Percentiles rank a stretch among this genome's conserved stretches.
Evolutionary conservation across 2,113 vertebrate species (phyloP).

Genomic region (Pomatorhinus ruficollis): DNA sequence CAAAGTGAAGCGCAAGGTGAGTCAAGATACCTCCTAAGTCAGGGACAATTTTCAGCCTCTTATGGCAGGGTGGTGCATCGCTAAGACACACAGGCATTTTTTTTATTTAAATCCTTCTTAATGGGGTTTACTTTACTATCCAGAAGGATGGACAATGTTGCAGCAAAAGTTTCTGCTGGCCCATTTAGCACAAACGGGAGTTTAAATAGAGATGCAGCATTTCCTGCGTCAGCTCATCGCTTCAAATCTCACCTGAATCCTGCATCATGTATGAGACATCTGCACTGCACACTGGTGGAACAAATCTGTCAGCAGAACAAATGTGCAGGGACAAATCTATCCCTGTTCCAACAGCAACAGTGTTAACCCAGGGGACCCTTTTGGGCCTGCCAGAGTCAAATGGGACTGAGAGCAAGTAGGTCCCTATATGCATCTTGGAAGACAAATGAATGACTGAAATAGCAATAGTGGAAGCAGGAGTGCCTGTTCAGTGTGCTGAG

Average conservation of each 20-base stretch:
- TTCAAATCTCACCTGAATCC: slow-evolving; percentile 51
- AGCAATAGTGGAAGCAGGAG: background rate
- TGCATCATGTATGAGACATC: slow-evolving; percentile 63
- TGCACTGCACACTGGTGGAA: slow-evolving; percentile 30
- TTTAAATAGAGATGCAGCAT: background rate
- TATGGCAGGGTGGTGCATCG: background rate
- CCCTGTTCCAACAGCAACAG: slow-evolving; percentile 19
- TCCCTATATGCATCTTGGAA: background rate
- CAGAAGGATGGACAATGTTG: background rate
- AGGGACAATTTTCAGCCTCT: background rate
- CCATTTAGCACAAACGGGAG: background rate
- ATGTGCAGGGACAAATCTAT: slow-evolving; percentile 36
- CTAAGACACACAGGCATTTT: background rate
- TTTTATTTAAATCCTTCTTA: background rate
- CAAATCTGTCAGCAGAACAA: slow-evolving; percentile 54
- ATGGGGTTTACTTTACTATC: background rate
- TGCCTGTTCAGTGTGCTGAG: slow-evolving; percentile 1
- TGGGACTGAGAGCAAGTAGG: slow-evolving; percentile 26
- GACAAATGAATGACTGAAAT: slow-evolving; percentile 17
- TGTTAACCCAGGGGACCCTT: background rate
- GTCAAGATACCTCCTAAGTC: background rate
- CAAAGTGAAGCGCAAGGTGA: background rate
- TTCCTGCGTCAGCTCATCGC: background rate
- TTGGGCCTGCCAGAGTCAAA: background rate
- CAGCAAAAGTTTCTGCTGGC: background rate